Base-by-base conservation (phyloP, 2,113 vertebrate species). In the Podarcis muralis region DNA sequence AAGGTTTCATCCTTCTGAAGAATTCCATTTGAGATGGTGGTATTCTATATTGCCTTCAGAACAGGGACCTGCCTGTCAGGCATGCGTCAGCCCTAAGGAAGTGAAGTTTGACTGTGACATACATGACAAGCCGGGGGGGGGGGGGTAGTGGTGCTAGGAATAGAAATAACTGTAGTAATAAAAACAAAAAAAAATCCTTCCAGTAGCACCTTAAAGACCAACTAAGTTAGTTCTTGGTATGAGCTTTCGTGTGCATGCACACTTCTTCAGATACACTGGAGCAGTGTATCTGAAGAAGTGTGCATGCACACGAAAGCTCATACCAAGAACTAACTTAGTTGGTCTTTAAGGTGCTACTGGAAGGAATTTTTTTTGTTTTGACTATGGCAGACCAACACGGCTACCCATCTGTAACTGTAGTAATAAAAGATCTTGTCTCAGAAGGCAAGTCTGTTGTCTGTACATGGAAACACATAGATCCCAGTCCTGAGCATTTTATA, bases 1-100 rank as follows among this genome's bases (percentile, higher is more conserved):
- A 0, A 0, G 4, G 40, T 27, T 2, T 78, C 0, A 0, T 87
- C 32, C 9, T 11, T 89, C 22, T 23, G 0, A 0, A 53, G 77
- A 62, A 40, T 86, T 88, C 66, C 23, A 71, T 69, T 35, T 59
- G 66, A 43, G 43, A 87, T 27, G 23, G 40, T 35, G 40, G 20
- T 5, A 18, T 40, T 43, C 25, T 53, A 20, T 18, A 4, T 57
- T 76, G 13, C 35, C 2, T 0, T 65, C 0, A 0, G 48, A 0
- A 0, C 1, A 27, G 18, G 13, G 35, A 65, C 92, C 81, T 84
- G 71, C 6, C 69, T 6, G 3, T 83, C 65, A 48, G 25, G 1
- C 35, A 68, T 78, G 80, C 77, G 82, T 87, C 12, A 0, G 48
- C 0, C 27, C 30, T 16, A 15, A n/a, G 13, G 23, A 5, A 32